These are phyloP conservation scores for Lydus trimaculatus DNA, from an alignment of 2,888 invertebrate species.

Conservation along the genomic window DNA sequence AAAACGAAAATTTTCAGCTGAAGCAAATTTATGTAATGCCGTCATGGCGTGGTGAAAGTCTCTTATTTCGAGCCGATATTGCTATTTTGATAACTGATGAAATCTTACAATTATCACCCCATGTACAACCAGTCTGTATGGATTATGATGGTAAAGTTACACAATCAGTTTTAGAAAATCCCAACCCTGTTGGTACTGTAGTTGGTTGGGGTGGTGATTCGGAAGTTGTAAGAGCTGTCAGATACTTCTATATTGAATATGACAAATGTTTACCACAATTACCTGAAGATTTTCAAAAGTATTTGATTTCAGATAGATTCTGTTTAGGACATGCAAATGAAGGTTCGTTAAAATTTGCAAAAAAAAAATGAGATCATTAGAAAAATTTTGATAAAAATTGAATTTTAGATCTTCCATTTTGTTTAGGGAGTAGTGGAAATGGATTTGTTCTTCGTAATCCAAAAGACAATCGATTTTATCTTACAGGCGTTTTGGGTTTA, in stretches of 20 bases:
- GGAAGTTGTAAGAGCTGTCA: slow-evolving; percentile 38
- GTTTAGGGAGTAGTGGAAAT: slow-evolving; percentile 62
- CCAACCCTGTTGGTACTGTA: slow-evolving; percentile 10
- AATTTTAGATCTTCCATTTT: slow-evolving; percentile 57
- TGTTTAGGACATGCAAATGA: slow-evolving; percentile 46
- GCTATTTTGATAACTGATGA: slow-evolving; percentile 17
- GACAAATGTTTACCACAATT: slow-evolving; percentile 37
- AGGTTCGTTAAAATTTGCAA: slow-evolving; percentile 6
- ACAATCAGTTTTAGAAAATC: not conserved
- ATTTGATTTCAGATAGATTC: slow-evolving; percentile 44
- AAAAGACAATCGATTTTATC: slow-evolving; percentile 53
- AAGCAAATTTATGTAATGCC: slow-evolving; percentile 3
- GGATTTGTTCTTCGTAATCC: slow-evolving; percentile 55
- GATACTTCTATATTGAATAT: slow-evolving; percentile 39
- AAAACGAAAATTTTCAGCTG: too few species aligned
- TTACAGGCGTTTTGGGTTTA: slow-evolving; percentile 61
- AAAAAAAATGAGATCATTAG: not conserved
- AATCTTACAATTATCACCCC: slow-evolving; percentile 12
- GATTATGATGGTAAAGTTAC: not conserved
- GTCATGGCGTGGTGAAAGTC: slow-evolving; percentile 9
- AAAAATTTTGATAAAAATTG: slow-evolving; percentile 2
- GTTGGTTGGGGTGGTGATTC: slow-evolving; percentile 37
- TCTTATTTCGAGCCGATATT: slow-evolving; percentile 11
- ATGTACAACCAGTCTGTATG: slow-evolving; percentile 21
- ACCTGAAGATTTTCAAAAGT: slow-evolving; percentile 32